Conservation (phyloP, 2,113 vertebrate species). For the Pseudorasbora parva region DNA sequence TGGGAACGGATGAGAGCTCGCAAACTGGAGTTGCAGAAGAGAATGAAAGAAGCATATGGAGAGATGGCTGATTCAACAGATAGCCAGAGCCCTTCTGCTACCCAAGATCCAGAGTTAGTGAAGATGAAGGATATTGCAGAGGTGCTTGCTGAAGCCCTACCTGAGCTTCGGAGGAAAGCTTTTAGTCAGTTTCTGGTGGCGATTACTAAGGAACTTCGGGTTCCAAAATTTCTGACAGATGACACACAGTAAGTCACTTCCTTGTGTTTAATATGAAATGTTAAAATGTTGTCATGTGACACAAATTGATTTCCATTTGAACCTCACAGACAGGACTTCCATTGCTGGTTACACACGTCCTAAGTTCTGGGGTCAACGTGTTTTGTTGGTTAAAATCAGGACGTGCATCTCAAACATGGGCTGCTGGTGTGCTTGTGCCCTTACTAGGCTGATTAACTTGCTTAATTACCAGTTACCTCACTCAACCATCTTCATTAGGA, state of each 20-base stretch:
- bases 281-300: background rate
- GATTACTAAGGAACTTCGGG: conserved; percentile 37
- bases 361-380: background rate
- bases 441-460: background rate
- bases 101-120: conserved; percentile 28
- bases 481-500: background rate
- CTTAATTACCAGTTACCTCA: background rate
- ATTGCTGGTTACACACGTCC: background rate
- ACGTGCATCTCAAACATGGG: background rate
- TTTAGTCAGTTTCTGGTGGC: conserved; percentile 57
- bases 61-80: background rate
- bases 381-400: background rate
- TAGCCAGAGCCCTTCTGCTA: background rate
- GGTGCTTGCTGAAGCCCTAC: conserved; percentile 41
- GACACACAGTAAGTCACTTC: conserved; percentile 48
- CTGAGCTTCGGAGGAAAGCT: conserved; percentile 50
- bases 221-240: conserved; percentile 21
- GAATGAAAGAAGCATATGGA: conserved; percentile 11
- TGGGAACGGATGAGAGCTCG: conserved; percentile 60
- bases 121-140: conserved; percentile 33
- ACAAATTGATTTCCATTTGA: background rate
- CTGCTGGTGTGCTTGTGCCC: background rate
- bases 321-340: background rate
- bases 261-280: background rate
- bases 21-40: conserved; percentile 53